phyloP scores from a whole-genome alignment of 2,888 invertebrate genomes.

The Andrena haemorrhoa region DNA sequence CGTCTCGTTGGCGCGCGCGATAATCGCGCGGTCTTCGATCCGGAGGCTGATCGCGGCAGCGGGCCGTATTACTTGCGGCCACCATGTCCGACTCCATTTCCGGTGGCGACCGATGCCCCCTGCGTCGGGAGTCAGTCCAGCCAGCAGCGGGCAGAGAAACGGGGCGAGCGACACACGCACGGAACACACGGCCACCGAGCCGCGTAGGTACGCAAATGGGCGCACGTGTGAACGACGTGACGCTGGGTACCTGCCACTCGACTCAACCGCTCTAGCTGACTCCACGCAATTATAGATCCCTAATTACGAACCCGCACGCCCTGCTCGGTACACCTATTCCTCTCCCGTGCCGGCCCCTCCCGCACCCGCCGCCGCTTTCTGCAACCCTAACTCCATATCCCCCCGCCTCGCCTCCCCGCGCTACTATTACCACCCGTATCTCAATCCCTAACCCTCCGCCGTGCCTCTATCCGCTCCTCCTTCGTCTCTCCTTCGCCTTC shows the following conservation, averaged over 20 bases:
- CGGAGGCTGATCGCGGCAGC: conserved; percentile 25
- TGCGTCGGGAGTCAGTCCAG: conserved; percentile 20
- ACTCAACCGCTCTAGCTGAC: conserved; percentile 78
- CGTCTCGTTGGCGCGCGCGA: neutral
- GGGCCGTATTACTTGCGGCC: conserved; percentile 46
- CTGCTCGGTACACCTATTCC: conserved; percentile 53
- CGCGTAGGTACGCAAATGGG: conserved; percentile 51
- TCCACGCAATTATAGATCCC: conserved; percentile 77
- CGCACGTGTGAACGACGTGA: conserved; percentile 71
- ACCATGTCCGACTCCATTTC: conserved; percentile 49
- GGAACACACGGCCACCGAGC: neutral
- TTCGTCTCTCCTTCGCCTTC: neutral
- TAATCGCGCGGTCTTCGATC: conserved; percentile 30
- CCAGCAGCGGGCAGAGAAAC: neutral
- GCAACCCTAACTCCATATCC: conserved; percentile 37
- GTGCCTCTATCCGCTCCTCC: conserved; percentile 6
- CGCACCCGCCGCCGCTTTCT: conserved; percentile 34
- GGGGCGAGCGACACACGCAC: conserved; percentile 15
- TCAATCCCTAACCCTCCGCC: conserved; percentile 44
- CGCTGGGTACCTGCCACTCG: conserved; percentile 77
- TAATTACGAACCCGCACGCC: conserved; percentile 71
- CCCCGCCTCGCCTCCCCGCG: conserved; percentile 13
- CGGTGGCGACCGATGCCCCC: conserved; percentile 50
- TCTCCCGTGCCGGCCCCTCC: conserved; percentile 38
- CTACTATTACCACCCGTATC: conserved; percentile 59